Evolutionary conservation across 1,140 invertebrate genomes (phyloP).

Genomic region (Tigriopus japonicus): DNA sequence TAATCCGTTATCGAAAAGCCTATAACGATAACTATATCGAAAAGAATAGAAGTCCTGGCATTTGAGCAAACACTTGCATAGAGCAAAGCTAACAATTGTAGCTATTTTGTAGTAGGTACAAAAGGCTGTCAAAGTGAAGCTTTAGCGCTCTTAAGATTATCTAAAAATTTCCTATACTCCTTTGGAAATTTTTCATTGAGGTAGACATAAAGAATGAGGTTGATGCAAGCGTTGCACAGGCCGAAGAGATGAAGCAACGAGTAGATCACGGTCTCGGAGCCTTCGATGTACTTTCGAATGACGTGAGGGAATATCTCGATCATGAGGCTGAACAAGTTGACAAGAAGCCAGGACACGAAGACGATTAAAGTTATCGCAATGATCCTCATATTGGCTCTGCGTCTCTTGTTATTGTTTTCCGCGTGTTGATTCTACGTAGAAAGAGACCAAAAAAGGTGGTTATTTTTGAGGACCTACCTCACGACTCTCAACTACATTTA

Average conservation of each 20-base stretch:
- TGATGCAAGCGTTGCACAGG: conserved; percentile 62
- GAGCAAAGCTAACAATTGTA: no score
- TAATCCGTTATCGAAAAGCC: no score
- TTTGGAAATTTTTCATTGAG: conserved; percentile 40
- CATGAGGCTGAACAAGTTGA: conserved; percentile 55
- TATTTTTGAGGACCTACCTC: not conserved
- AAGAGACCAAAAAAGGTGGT: not conserved
- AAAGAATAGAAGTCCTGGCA: no score
- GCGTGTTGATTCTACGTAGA: not conserved
- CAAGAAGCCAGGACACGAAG: conserved; percentile 65
- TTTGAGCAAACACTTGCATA: no score
- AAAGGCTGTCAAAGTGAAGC: no score
- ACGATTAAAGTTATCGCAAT: conserved; percentile 66
- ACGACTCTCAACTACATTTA: not conserved
- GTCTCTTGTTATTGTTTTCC: conserved; percentile 17
- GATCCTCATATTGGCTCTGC: conserved; percentile 57
- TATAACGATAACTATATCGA: no score
- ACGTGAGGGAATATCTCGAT: conserved; percentile 31
- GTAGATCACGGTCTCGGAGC: conserved; percentile 27
- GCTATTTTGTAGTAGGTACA: no score
- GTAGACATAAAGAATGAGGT: conserved; percentile 56
- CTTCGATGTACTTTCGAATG: conserved; percentile 33
- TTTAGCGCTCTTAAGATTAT: no score
- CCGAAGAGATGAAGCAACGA: conserved; percentile 67
- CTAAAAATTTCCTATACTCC: conserved; percentile 32